Base-by-base conservation (phyloP, 2,113 vertebrate genomes). In the Sylvilagus bachmani region DNA sequence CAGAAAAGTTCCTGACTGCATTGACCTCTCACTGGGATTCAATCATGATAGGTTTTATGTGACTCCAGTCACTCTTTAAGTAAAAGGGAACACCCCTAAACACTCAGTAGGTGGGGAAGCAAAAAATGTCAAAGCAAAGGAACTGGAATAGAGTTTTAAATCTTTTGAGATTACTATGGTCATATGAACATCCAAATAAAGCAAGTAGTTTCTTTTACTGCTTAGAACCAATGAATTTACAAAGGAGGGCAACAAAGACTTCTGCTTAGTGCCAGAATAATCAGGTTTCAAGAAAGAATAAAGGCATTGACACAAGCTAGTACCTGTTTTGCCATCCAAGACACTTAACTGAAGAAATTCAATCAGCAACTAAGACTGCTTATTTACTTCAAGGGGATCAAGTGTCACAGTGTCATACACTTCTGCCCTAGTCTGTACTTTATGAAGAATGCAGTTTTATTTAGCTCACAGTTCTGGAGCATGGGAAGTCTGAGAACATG, bases 121-220 rank as follows among this genome's bases (percentile, higher is more conserved):
- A 73, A 91, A 92, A 96, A 87, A 86, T 33, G 38, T 90, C 44
- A 74, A 94, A 83, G 49, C 44, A 71, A 44, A 95, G n/a, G 36
- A 97, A 51, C 66, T 97, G 73, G 91, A 81, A 96, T 55, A 51
- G 12, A 70, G 77, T 83, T 96, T 97, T 96, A 97, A 95, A 95
- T 90, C 55, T 95, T 95, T 96, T 0, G 69, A 92, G 93, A 97
- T 97, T 95, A 98, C 16, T 86, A n/a, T 21, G 51, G 61, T 90
- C 85, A 75, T 29, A 86, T 61, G 86, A 94, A 67, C 22, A 90
- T 13, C 10, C 89, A 93, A 97, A 96, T 82, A 96, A 84, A 36
- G 79, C 10, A 86, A 95, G 24, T 87, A 87, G 17, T 96, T 97
- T 97, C 82, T 96, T 96, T 97, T 78, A 94, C 22, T 77, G 29